phyloP scores from a whole-genome alignment of 2,797 vertebrate genomes.

The Chaetodon trifasciatus region DNA sequence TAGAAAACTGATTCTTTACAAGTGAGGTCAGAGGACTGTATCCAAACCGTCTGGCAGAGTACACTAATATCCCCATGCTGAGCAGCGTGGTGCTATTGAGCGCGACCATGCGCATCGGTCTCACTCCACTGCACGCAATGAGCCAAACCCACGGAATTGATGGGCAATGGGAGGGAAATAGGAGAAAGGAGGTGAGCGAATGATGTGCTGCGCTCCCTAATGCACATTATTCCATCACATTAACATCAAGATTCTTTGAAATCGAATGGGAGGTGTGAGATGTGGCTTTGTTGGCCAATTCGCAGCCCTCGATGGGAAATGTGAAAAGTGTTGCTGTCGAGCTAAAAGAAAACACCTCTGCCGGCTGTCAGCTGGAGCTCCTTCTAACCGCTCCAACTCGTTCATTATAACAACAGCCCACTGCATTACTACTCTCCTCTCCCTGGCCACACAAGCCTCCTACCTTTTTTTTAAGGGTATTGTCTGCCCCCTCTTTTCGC shows the following conservation, averaged over 20 bases:
- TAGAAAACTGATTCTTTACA: constrained; percentile 81
- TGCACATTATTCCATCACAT: constrained; percentile 73
- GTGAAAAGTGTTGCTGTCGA: constrained; percentile 26
- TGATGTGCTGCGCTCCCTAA: constrained; percentile 59
- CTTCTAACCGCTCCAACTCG: constrained; percentile 31
- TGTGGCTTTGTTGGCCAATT: constrained; percentile 39
- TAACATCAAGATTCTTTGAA: constrained; percentile 62
- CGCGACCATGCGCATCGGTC: constrained; percentile 79
- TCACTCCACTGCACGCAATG: constrained; percentile 74
- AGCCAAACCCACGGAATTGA: constrained; percentile 76
- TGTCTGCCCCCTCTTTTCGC: constrained; percentile 9
- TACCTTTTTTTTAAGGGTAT: constrained; percentile 22
- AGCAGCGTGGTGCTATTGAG: constrained; percentile 75
- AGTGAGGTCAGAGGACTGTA: constrained; percentile 80
- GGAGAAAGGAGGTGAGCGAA: constrained; percentile 49
- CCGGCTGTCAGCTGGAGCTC: constrained; percentile 36
- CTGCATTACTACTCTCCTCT: constrained; percentile 15
- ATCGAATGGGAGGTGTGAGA: constrained; percentile 33
- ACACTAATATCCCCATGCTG: constrained; percentile 81
- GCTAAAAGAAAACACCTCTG: constrained; percentile 34
- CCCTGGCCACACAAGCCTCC: constrained; percentile 7
- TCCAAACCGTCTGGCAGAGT: constrained; percentile 76
- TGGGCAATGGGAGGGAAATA: constrained; percentile 70
- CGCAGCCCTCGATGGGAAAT: constrained; percentile 19
- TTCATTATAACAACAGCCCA: constrained; percentile 53